Evolutionary conservation across 2,113 vertebrate genomes (phyloP), one percentile per base, ranked within the genome.

Genomic region (Brachyhypopomus occidentalis): DNA sequence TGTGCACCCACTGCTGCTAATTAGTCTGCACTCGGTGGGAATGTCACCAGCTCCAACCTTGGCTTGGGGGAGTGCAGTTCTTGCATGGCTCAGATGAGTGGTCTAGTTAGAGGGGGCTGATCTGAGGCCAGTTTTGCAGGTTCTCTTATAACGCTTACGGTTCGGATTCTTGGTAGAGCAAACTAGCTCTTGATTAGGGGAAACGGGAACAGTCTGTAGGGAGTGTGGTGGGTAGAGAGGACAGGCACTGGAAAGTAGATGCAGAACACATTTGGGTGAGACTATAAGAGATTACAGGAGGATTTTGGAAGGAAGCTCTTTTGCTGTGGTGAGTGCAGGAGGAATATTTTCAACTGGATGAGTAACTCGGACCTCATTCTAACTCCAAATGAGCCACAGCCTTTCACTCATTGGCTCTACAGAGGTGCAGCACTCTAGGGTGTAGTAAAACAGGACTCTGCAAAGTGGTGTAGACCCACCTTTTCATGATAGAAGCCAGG

Each of bases 1-100:
- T 38, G 76, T 82, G 74, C 84, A 74, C 78, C 75, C 66, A 73
- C 75, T 78, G 41, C 59, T 34, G 17, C 75, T 86, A 86, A 86
- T 86, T 79, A 84, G 72, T 25, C 71, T 66, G 72, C 77, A 79
- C 38, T 25, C 64, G 71, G 70, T 48, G 78, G 41, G 56, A 78
- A 78, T 58, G 17, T 56, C 62, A 75, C 52, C 77, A 63, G 72
- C 64, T 59, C 41, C 48, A 22, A 75, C 45, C 62, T 8, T 27
- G 52, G 63, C 19, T 38, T 70, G 72, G 36, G 25, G 73, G 52
- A 77, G 69, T 59, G 52, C 20, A 20, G 63, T 3, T 63, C 75
- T 59, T 71, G 41, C 75, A 58, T 23, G 41, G 27, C 64, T 75
- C 20, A 60, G 63, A 71, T 41, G 64, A 59, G n/a, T 20, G 45